Percentiles rank a stretch among this genome's conserved stretches.
Conservation (phyloP, 2,113 vertebrate species). For the Macheiramphus alcinus region DNA sequence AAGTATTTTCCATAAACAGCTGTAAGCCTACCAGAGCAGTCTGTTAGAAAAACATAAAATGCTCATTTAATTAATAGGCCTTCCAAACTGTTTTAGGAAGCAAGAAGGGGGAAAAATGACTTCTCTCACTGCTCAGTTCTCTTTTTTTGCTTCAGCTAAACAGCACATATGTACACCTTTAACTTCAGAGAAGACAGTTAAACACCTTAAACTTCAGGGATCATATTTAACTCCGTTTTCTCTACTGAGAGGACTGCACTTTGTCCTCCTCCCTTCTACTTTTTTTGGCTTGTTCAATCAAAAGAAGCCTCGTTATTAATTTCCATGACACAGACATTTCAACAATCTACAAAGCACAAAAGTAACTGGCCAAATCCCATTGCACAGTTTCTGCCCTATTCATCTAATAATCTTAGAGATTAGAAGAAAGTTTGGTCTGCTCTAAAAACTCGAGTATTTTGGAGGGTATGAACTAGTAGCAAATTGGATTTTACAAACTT, state of each 20-base stretch:
- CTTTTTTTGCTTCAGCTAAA: not conserved
- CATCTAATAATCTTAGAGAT: not conserved
- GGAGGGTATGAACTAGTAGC: not conserved
- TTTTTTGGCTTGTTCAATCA: not conserved
- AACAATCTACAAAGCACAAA: not conserved
- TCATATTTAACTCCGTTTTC: not conserved
- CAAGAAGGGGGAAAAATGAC: not conserved
- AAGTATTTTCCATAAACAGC: not conserved
- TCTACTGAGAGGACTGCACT: not conserved
- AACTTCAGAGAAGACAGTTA: not conserved
- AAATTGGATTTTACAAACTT: not conserved
- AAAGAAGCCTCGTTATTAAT: not conserved
- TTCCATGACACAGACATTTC: not conserved
- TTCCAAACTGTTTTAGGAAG: not conserved
- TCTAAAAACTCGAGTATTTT: not conserved
- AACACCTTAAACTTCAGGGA: not conserved
- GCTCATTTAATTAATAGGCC: not conserved
- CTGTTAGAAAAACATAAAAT: not conserved
- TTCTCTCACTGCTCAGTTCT: not conserved
- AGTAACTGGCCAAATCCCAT: not conserved
- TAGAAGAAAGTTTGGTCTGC: not conserved
- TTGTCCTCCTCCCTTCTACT: not conserved
- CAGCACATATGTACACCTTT: not conserved
- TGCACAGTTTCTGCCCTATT: not conserved
- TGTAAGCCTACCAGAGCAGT: not conserved